Evolutionary conservation across 2,888 invertebrate genomes (phyloP).

Genomic region (Athalia cordata): DNA sequence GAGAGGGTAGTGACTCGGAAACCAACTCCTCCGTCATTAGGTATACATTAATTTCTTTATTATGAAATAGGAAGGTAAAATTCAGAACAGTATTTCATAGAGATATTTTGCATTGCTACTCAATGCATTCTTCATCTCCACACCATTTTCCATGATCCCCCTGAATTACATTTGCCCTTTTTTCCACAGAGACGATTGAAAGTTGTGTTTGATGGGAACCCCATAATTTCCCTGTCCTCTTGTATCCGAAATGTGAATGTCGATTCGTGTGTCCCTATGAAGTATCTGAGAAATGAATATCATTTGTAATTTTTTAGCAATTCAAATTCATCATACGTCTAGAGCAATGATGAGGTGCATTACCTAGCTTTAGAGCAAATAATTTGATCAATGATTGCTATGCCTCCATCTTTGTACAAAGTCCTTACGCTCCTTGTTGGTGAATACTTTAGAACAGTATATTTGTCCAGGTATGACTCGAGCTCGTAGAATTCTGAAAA

Average conservation of each 20-base stretch:
- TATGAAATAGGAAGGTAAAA: neutral
- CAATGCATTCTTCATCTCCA: constrained; percentile 72
- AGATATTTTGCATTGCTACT: neutral
- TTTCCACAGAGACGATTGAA: constrained; percentile 90
- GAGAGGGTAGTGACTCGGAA: too few relatives aligned
- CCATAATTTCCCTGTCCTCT: constrained; percentile 97
- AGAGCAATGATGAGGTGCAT: constrained; percentile 27
- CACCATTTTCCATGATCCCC: constrained; percentile 66
- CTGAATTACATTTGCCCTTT: constrained; percentile 58
- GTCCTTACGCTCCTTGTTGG: constrained; percentile 75
- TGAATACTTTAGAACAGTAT: constrained; percentile 71
- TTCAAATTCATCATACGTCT: neutral
- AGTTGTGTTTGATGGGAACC: constrained; percentile 86
- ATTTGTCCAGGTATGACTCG: constrained; percentile 72
- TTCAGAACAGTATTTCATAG: neutral
- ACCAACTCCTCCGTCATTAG: neutral
- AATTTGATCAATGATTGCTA: constrained; percentile 96
- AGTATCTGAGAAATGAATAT: constrained; percentile 75
- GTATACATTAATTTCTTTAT: neutral
- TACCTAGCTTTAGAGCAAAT: constrained; percentile 90
- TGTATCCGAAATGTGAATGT: constrained; percentile 98
- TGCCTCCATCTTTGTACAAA: constrained; percentile 85
- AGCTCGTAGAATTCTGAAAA: constrained; percentile 75
- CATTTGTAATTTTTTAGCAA: constrained; percentile 16
- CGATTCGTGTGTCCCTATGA: constrained; percentile 95